Conservation (phyloP, 2,797 vertebrate species). For the Micrastur ruficollis region DNA sequence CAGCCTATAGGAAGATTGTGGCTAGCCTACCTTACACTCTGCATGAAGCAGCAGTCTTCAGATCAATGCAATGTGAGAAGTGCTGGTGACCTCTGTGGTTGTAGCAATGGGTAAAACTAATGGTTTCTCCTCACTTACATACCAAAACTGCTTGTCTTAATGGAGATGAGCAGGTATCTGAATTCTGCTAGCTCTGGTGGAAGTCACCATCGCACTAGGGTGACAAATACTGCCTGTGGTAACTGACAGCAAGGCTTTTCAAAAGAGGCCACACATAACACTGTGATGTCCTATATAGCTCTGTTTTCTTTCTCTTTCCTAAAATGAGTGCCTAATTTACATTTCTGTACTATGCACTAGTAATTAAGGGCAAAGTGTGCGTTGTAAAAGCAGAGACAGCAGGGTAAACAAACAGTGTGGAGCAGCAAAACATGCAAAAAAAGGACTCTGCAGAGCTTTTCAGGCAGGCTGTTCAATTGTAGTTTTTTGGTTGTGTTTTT, state of each 20-base stretch:
- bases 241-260: neutral
- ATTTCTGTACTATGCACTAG: neutral
- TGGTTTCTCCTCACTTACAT: neutral
- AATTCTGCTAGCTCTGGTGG: neutral
- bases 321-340: neutral
- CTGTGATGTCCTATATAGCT: neutral
- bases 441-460: neutral
- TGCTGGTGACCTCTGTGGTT: neutral
- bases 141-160: neutral
- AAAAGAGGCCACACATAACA: neutral
- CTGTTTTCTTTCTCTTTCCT: neutral
- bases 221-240: neutral
- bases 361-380: neutral
- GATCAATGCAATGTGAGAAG: neutral
- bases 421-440: neutral
- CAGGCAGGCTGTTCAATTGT: neutral
- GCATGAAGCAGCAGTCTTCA: neutral
- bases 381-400: neutral
- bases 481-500: fast-evolving
- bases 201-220: neutral
- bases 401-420: neutral
- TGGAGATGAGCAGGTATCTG: neutral
- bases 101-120: neutral
- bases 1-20: neutral
- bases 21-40: neutral